Base-by-base conservation (phyloP, 2,797 vertebrate genomes). In the Xerus rutilus region DNA sequence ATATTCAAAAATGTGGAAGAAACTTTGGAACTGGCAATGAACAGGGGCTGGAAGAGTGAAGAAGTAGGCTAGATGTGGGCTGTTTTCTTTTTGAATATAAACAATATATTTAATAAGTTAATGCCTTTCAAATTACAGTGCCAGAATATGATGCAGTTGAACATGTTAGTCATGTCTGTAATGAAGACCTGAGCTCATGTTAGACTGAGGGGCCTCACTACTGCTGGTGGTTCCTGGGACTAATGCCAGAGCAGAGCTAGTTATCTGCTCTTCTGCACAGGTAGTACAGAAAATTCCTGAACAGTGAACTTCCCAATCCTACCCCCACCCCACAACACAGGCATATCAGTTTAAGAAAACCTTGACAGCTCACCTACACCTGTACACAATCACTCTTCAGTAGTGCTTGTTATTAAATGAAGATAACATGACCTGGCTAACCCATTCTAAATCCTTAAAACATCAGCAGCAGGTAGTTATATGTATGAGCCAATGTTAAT, bases 111-210 rank as follows among this genome's bases (percentile, higher is more conserved):
- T 99, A 99, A 99, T 99, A 99, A 99, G 99, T 99, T 99, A 99
- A 99, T 98, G 99, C 99, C 99, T 99, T 99, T 99, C 99, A 99
- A 99, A 99, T 99, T 99, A 99, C 99, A 99, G 99, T 99, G 99
- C 99, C 99, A 99, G 99, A 99, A 99, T 99, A 99, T 98, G 98
- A 99, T 99, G 99, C 99, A 99, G 99, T 99, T 99, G 99, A 99
- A 99, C 99, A 99, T 99, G 99, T 99, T 99, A 99, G 98, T 99
- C 99, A 98, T 98, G 98, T 99, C 98, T 98, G 98, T 99, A 99
- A 99, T 99, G 99, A 99, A 99, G 99, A 99, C 99, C 99, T 99
- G 99, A 99, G 99, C 99, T 99, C 99, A 98, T 98, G 98, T 98
- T 98, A 99, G 98, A 86, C 98, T 98, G 98, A 98, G 97, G 98